Percentiles rank a stretch among this genome's conserved stretches.
phyloP scores from a whole-genome alignment of 2,797 vertebrate species.

The Sus cebifrons region DNA sequence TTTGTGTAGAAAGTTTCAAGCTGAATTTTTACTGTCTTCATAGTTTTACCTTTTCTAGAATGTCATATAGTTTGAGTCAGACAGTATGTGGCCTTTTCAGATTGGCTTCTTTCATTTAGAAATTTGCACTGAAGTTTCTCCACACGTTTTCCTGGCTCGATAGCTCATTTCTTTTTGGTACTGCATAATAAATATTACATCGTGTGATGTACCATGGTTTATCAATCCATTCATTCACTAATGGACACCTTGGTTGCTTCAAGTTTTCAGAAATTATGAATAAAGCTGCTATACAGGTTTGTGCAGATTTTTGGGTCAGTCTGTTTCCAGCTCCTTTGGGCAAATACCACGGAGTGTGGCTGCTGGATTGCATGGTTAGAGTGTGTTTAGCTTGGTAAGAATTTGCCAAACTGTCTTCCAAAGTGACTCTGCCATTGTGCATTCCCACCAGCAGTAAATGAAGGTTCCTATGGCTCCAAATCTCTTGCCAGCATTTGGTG shows the following conservation, averaged over 20 bases:
- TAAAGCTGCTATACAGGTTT: neutral
- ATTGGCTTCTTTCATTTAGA: neutral
- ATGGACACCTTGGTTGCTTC: neutral
- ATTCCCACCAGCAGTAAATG: neutral
- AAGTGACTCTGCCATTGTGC: neutral
- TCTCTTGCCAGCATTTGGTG: neutral
- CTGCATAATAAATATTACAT: neutral
- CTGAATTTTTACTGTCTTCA: neutral
- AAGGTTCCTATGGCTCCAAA: neutral
- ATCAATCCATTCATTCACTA: neutral
- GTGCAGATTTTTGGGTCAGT: neutral
- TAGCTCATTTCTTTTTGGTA: neutral
- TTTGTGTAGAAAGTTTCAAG: neutral
- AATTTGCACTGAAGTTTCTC: neutral
- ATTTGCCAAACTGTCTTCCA: neutral
- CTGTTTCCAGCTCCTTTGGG: neutral
- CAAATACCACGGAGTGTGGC: neutral
- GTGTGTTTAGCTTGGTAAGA: neutral
- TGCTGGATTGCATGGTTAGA: neutral
- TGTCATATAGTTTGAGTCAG: neutral
- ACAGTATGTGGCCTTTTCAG: neutral
- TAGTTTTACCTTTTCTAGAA: neutral
- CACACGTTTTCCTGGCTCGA: neutral
- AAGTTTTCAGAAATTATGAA: neutral
- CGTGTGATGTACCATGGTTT: neutral